phyloP scores from a whole-genome alignment of 2,888 invertebrate genomes.

The Plagodis pulveraria region DNA sequence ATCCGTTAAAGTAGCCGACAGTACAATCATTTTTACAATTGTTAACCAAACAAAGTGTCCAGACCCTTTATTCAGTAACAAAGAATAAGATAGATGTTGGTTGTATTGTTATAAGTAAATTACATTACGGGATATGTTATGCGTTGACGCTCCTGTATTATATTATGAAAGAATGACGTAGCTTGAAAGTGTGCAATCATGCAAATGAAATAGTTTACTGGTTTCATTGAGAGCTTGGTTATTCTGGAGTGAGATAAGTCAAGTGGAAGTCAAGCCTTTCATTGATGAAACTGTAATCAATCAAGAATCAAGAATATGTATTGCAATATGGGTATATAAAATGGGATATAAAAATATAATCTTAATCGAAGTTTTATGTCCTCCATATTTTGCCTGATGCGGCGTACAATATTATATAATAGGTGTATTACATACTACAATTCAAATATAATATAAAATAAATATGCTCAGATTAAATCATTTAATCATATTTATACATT shows the following conservation, averaged over 20 bases:
- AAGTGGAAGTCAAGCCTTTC: not conserved
- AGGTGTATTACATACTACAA: too few species aligned
- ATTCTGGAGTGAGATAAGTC: not conserved
- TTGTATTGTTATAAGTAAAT: constrained; percentile 65
- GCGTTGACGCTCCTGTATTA: constrained; percentile 68
- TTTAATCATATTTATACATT: too few species aligned
- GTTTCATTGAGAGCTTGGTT: constrained; percentile 40
- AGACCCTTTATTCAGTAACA: constrained; percentile 62
- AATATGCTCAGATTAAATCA: too few species aligned
- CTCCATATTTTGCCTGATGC: too few species aligned
- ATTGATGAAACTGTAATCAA: not conserved
- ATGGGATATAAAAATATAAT: too few species aligned
- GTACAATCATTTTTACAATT: constrained; percentile 63
- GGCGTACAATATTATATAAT: too few species aligned
- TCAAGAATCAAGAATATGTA: too few species aligned
- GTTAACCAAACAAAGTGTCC: constrained; percentile 68
- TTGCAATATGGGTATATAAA: too few species aligned
- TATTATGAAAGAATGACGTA: constrained; percentile 6
- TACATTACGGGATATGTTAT: constrained; percentile 65
- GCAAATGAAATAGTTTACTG: constrained; percentile 59
- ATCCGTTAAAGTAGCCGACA: constrained; percentile 82
- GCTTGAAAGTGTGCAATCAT: constrained; percentile 65
- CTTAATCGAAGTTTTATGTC: too few species aligned
- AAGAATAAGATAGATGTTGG: constrained; percentile 55
- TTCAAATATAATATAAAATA: too few species aligned